Percentiles rank a stretch among this genome's conserved stretches.
phyloP scores from a whole-genome alignment of 2,797 vertebrate genomes.

The Crax fasciolata region DNA sequence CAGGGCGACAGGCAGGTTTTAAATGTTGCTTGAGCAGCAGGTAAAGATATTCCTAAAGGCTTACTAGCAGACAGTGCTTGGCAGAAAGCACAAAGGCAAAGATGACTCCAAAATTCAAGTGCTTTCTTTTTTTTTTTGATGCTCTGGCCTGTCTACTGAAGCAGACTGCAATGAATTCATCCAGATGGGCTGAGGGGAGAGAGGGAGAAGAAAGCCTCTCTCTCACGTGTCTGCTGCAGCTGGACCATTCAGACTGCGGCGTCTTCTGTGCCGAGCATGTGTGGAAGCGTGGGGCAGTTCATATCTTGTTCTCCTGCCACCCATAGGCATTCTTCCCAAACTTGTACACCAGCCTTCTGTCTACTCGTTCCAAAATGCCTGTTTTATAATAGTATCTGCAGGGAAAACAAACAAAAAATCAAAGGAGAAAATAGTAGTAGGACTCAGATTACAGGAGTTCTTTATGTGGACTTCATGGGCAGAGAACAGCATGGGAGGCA shows the following conservation, averaged over 20 bases:
- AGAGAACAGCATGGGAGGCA: not conserved
- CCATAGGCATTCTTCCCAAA: conserved; percentile 81
- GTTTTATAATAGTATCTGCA: conserved; percentile 83
- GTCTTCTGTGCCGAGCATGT: not conserved
- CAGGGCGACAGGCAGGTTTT: not conserved
- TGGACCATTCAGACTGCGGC: not conserved
- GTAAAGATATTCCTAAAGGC: not conserved
- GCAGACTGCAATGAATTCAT: not conserved
- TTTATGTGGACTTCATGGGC: not conserved
- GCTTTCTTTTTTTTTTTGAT: not conserved
- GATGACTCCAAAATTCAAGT: not conserved
- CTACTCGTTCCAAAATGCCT: conserved; percentile 80
- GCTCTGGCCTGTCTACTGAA: not conserved
- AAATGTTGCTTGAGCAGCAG: not conserved
- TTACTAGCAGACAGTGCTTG: not conserved
- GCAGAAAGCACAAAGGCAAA: not conserved
- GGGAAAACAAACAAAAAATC: not conserved
- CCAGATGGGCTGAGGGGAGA: not conserved
- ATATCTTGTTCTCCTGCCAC: conserved; percentile 77
- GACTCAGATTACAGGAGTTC: not conserved
- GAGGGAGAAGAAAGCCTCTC: not conserved
- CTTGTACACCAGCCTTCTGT: conserved; percentile 81
- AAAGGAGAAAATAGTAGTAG: not conserved
- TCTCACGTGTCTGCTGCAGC: conserved; percentile 16
- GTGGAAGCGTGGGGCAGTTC: not conserved